Percentiles rank a stretch among this genome's conserved stretches.
phyloP scores from a whole-genome alignment of 1,140 invertebrate species.

The Nephotettix cincticeps region DNA sequence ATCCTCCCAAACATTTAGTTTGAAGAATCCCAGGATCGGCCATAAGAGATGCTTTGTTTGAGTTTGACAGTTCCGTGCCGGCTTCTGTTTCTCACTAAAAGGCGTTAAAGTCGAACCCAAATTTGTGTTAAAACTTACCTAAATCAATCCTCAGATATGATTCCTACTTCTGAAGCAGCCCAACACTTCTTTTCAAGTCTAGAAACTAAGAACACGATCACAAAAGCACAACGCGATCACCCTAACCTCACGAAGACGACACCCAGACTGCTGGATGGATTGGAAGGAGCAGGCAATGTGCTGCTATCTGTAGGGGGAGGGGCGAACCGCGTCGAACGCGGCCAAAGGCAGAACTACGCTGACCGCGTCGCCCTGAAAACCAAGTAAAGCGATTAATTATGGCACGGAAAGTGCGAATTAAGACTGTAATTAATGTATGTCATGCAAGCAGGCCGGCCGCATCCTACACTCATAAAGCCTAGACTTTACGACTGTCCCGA shows the following conservation, averaged over 20 bases:
- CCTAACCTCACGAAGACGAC: neutral
- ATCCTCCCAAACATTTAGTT: too few species aligned
- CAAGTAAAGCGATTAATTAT: slow-evolving; percentile 13
- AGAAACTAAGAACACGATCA: neutral
- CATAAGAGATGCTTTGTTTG: too few species aligned
- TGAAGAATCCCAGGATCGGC: too few species aligned
- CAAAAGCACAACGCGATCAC: neutral
- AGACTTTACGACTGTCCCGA: neutral
- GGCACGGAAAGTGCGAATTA: neutral
- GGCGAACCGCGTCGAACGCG: neutral
- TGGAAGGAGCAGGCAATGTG: neutral
- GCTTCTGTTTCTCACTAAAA: too few species aligned
- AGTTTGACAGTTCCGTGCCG: too few species aligned
- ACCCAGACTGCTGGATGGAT: neutral
- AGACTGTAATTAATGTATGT: neutral
- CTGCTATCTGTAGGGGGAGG: neutral
- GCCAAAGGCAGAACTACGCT: neutral
- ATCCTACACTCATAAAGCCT: neutral
- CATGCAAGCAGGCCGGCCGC: neutral
- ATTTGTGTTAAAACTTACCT: neutral
- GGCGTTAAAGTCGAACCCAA: neutral
- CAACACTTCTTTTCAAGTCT: neutral
- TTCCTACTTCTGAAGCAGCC: neutral
- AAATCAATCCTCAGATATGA: neutral
- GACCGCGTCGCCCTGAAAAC: slow-evolving; percentile 3